Evolutionary conservation across 2,797 vertebrate species (phyloP).

Genomic region (Karalla daura): DNA sequence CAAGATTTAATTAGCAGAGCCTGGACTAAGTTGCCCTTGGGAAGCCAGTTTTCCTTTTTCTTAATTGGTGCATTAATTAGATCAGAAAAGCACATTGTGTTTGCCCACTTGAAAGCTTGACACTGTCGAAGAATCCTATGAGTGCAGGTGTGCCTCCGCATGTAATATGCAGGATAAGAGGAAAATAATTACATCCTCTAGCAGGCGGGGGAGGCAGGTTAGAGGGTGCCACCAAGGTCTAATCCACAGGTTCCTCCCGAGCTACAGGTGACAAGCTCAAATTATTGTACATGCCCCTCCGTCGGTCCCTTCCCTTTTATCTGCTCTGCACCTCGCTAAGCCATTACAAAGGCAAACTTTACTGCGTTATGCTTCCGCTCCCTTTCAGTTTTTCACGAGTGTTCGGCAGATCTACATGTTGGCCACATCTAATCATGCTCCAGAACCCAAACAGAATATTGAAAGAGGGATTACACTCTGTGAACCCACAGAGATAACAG

Average conservation of each 20-base stretch:
- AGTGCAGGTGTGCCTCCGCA: slow-evolving; percentile 38
- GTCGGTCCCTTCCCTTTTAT: slow-evolving; percentile 2
- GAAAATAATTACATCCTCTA: slow-evolving; percentile 48
- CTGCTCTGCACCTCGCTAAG: slow-evolving; percentile 12
- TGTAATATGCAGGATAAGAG: slow-evolving; percentile 48
- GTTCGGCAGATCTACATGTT: slow-evolving; percentile 38
- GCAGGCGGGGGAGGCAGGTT: slow-evolving; percentile 14
- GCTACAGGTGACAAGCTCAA: slow-evolving; percentile 32
- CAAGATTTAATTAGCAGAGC: slow-evolving; percentile 81
- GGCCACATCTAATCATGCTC: slow-evolving; percentile 55
- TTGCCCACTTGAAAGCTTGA: slow-evolving; percentile 70
- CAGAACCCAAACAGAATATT: slow-evolving; percentile 57
- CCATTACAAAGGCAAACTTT: slow-evolving; percentile 21
- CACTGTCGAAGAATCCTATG: slow-evolving; percentile 44
- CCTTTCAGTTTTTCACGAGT: slow-evolving; percentile 23
- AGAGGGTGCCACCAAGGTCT: slow-evolving; percentile 11
- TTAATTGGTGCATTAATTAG: slow-evolving; percentile 86
- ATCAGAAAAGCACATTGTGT: slow-evolving; percentile 81
- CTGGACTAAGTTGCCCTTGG: slow-evolving; percentile 77
- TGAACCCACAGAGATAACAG: slow-evolving; percentile 65
- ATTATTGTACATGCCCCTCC: neutral
- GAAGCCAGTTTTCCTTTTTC: slow-evolving; percentile 83
- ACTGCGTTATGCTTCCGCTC: neutral
- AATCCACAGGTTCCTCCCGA: slow-evolving; percentile 40
- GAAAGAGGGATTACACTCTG: slow-evolving; percentile 55